Conservation (phyloP, 2,113 vertebrate species). For the Tupaia tana region DNA sequence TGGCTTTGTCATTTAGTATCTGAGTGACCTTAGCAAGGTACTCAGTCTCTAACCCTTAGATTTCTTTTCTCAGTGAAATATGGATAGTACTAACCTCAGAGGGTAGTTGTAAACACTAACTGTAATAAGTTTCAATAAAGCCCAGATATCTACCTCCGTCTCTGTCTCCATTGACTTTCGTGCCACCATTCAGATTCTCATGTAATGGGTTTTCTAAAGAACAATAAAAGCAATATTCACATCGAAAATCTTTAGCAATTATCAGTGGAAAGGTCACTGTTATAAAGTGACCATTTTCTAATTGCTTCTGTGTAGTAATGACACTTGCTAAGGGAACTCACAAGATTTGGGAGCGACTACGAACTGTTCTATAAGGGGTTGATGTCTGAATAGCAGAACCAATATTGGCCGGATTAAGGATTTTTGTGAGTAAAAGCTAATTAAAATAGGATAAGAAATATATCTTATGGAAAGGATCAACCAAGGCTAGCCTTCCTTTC, state of each 20-base stretch:
- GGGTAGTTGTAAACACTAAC: background rate
- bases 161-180: background rate
- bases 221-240: background rate
- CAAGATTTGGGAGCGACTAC: background rate
- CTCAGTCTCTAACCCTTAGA: background rate
- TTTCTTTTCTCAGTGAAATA: background rate
- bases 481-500: background rate
- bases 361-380: background rate
- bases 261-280: background rate
- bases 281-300: background rate
- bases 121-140: conserved; percentile 31
- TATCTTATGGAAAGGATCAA: background rate
- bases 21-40: background rate
- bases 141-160: background rate
- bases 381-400: background rate
- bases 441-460: background rate
- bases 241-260: background rate
- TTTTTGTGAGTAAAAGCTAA: background rate
- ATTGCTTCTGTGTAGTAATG: background rate
- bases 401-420: background rate
- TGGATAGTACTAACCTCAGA: background rate
- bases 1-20: background rate
- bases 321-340: background rate
- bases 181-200: background rate
- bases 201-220: background rate